These are phyloP conservation scores for Astyanax mexicanus DNA, from an alignment of 2,797 vertebrate genomes.

Conservation along the genomic window DNA sequence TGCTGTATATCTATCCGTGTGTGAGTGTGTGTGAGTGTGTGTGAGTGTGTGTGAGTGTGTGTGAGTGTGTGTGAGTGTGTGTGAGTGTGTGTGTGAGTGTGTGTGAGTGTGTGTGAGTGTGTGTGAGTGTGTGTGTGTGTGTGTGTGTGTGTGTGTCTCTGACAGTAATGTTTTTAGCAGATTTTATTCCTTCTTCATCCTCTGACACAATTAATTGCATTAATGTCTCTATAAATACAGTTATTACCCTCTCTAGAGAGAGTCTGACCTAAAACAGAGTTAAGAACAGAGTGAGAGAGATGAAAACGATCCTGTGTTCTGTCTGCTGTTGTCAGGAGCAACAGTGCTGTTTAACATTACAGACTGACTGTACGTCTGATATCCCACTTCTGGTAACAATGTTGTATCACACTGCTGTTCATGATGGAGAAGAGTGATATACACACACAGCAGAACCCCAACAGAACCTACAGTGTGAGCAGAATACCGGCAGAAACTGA, in stretches of 20 bases:
- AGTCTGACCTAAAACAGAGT: conserved; percentile 62
- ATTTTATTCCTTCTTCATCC: conserved; percentile 60
- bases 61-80: not conserved
- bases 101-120: no score
- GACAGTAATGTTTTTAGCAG: conserved; percentile 70
- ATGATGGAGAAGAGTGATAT: conserved; percentile 42
- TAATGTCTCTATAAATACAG: conserved; percentile 81
- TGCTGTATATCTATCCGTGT: not conserved
- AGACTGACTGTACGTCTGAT: conserved; percentile 55
- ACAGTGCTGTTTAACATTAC: conserved; percentile 67
- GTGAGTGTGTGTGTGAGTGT: conserved; percentile 40
- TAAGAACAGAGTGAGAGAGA: conserved; percentile 64
- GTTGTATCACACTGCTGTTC: conserved; percentile 59
- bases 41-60: conserved; percentile 45
- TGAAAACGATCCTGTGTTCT: conserved; percentile 65
- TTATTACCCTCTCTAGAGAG: conserved; percentile 66
- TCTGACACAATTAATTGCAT: conserved; percentile 69
- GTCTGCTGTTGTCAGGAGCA: conserved; percentile 50
- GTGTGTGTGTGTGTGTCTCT: conserved; percentile 55
- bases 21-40: not conserved
- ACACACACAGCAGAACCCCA: conserved; percentile 17
- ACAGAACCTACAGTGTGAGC: not conserved
- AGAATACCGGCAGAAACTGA: not conserved
- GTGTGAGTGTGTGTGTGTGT: not conserved
- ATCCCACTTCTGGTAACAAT: conserved; percentile 71